Percentiles rank a stretch among this genome's conserved stretches.
These are phyloP conservation scores for Conistra vaccinii DNA, from an alignment of 2,888 invertebrate genomes.

Conservation along the genomic window DNA sequence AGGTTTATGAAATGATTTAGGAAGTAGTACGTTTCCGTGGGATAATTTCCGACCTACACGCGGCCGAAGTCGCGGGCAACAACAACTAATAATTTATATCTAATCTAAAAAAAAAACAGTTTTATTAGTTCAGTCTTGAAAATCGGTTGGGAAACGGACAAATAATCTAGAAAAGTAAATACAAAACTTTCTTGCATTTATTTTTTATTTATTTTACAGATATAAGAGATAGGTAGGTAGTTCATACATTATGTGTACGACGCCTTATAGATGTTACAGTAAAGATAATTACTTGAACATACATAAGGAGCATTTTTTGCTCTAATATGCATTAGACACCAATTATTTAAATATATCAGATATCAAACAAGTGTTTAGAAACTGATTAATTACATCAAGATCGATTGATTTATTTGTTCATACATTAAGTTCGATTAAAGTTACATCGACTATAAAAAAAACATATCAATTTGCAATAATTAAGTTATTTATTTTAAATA, in stretches of 20 bases:
- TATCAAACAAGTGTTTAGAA: slow-evolving; percentile 23
- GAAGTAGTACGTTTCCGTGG: too few species aligned
- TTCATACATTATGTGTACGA: slow-evolving; percentile 64
- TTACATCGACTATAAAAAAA: slow-evolving; percentile 47
- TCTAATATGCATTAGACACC: slow-evolving; percentile 54
- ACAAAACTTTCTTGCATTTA: slow-evolving; percentile 4
- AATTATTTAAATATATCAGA: slow-evolving; percentile 46
- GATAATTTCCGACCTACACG: too few species aligned
- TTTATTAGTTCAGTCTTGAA: not conserved
- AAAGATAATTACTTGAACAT: slow-evolving; percentile 56
- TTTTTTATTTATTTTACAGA: slow-evolving; percentile 62
- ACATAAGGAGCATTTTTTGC: slow-evolving; percentile 12
- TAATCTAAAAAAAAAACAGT: not conserved
- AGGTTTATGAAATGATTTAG: too few species aligned
- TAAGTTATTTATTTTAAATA: slow-evolving; percentile 51
- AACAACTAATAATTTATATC: too few species aligned
- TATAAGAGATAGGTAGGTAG: slow-evolving; percentile 53
- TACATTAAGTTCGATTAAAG: slow-evolving; percentile 47
- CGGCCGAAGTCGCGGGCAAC: too few species aligned
- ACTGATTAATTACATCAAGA: slow-evolving; percentile 43
- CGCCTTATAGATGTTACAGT: slow-evolving; percentile 53
- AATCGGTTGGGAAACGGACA: not conserved
- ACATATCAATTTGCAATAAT: slow-evolving; percentile 40
- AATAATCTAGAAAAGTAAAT: slow-evolving; percentile 17
- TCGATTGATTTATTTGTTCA: slow-evolving; percentile 43